Base-by-base conservation (phyloP, 1,140 invertebrate species). In the Pantala flavescens region DNA sequence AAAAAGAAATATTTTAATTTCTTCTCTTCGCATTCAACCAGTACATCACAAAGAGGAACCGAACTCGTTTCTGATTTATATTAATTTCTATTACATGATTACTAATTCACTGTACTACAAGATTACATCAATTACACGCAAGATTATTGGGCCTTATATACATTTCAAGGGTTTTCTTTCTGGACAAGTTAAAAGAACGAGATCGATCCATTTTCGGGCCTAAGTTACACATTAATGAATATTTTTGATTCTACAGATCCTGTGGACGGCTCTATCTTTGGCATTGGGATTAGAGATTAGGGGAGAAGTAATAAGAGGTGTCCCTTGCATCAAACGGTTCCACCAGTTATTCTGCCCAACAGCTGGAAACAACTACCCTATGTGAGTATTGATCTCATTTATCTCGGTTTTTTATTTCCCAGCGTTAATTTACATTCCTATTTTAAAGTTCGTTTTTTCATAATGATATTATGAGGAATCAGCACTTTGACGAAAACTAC, bases 331-430 rank as follows among this genome's bases (percentile, higher is more conserved):
- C 77, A 95, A 94, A 82, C 85, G 90, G 78, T 88, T 92, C 80
- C 92, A 94, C 84, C 94, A 96, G 83, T 86, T 96, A 24, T 96
- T 93, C 82, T 96, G 94, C 84, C 92, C 93, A 36, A 94, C 91
- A 24, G 93, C 93, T 75, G 94, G 94, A 77, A 94, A 91, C 80
- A 90, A 89, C 42, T 96, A 96, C 85, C 93, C 94, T 77, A 87
- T 92, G 94, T 96, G 85, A 92, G 91, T 89, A 80, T 74, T 5
- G 12, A 63, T 14, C 12, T 63, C 12, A 19, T 63, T 19, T 3
- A 21, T 21, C 3, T 63, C 16, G 9, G 16, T 49, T 11, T 49
- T 49, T 49, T 49, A n/a, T n/a, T n/a, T n/a, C n/a, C n/a, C n/a
- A n/a, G n/a, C n/a, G n/a, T n/a, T n/a, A n/a, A n/a, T n/a, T n/a